phyloP scores from a whole-genome alignment of 1,140 invertebrate species.

The Melanaphis sacchari region DNA sequence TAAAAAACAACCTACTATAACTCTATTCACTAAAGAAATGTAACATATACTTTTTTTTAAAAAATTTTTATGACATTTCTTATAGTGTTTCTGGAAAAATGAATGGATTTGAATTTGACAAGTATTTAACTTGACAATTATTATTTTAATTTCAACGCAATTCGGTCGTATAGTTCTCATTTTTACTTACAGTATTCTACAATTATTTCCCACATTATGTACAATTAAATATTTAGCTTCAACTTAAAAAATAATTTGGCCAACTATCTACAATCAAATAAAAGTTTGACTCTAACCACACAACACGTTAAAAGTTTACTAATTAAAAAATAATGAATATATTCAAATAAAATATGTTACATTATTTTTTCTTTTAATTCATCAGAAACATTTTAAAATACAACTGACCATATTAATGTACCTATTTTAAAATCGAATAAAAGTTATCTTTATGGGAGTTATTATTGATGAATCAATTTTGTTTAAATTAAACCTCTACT shows the following conservation, averaged over 20 bases:
- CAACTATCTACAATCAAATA: not conserved
- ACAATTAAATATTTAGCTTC: not conserved
- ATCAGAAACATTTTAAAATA: not conserved
- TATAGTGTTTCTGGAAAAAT: not conserved
- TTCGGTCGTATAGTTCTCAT: not conserved
- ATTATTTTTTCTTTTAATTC: not conserved
- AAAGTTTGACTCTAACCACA: not conserved
- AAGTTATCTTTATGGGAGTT: not conserved
- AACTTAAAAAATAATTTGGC: not conserved
- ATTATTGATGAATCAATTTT: not conserved
- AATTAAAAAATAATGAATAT: not conserved
- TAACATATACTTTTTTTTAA: not conserved
- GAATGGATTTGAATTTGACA: not conserved
- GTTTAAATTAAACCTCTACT: not conserved
- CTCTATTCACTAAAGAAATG: not conserved
- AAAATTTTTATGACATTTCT: not conserved
- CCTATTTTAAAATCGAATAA: not conserved
- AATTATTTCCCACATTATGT: not conserved
- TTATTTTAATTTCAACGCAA: not conserved
- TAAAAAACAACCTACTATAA: not conserved
- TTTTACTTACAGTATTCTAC: not conserved
- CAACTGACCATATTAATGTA: not conserved
- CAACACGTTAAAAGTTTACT: not conserved
- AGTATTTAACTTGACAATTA: not conserved
- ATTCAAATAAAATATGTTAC: not conserved